Percentiles rank a stretch among this genome's conserved stretches.
Evolutionary conservation across 1,140 invertebrate genomes (phyloP).

Genomic region (Brachystomella parvula): DNA sequence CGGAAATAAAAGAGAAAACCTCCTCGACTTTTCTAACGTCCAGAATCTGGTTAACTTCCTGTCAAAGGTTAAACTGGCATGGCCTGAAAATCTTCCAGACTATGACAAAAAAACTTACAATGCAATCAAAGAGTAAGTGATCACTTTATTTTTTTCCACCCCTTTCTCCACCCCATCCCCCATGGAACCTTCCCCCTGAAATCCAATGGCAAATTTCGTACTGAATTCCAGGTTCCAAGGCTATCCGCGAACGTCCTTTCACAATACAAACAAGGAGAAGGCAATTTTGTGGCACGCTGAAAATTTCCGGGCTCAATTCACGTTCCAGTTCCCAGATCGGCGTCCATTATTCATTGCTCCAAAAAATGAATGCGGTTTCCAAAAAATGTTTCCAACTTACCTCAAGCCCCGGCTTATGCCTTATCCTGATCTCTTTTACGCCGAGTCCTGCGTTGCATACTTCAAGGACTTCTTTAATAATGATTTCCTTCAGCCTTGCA

Average conservation of each 20-base stretch:
- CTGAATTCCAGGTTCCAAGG: constrained; percentile 2
- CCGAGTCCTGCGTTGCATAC: constrained; percentile 19
- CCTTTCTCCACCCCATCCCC: neutral
- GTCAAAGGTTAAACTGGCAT: constrained; percentile 30
- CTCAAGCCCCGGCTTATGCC: constrained; percentile 30
- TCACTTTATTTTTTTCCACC: neutral
- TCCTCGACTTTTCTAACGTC: constrained; percentile 24
- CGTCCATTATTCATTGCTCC: constrained; percentile 65
- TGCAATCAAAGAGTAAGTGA: constrained; percentile 18
- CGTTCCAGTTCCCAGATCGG: constrained; percentile 55
- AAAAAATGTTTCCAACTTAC: constrained; percentile 36
- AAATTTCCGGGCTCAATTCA: constrained; percentile 74
- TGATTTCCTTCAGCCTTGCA: constrained; percentile 25
- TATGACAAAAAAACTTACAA: constrained; percentile 22
- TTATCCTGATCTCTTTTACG: constrained; percentile 32
- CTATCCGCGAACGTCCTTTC: constrained; percentile 62
- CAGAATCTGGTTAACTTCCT: constrained; percentile 28
- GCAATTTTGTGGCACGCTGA: constrained; percentile 64
- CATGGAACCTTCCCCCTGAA: neutral
- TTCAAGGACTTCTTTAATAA: constrained; percentile 31
- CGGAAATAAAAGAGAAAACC: neutral
- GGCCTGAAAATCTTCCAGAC: constrained; percentile 31
- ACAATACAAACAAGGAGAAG: constrained; percentile 62
- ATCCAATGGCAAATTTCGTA: neutral
- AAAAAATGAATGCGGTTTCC: constrained; percentile 63